phyloP scores from a whole-genome alignment of 2,113 vertebrate species.

The Butorides virescens region DNA sequence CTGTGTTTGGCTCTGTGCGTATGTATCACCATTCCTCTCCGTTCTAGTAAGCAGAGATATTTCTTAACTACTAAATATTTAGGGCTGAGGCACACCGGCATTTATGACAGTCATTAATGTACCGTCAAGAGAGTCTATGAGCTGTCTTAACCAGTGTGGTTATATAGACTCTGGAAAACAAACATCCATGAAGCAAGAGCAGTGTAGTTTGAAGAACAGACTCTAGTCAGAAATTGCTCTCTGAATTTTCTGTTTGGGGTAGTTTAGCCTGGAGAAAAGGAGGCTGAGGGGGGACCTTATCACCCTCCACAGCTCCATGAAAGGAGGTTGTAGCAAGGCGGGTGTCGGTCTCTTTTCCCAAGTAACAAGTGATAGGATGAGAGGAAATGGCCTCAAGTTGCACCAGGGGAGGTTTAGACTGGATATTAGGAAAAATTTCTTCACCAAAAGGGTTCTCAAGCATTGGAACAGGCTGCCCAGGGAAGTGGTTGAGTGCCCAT shows the following conservation, averaged over 20 bases:
- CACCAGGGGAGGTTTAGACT: too few species aligned
- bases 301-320: too few species aligned
- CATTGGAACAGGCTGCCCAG: too few species aligned
- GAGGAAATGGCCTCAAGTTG: too few species aligned
- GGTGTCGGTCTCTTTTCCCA: too few species aligned
- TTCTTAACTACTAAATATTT: not conserved
- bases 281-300: too few species aligned
- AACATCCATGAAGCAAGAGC: not conserved
- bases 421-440: too few species aligned
- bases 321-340: too few species aligned
- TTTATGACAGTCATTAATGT: not conserved
- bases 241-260: not conserved
- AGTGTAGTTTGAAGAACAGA: not conserved
- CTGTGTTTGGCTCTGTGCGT: fast-evolving
- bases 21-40: not conserved
- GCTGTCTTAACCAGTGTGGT: not conserved
- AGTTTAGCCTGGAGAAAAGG: too few species aligned
- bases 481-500: too few species aligned
- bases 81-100: not conserved
- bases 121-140: fast-evolving
- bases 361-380: too few species aligned
- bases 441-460: too few species aligned
- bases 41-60: not conserved
- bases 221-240: not conserved
- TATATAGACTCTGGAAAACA: not conserved